These are phyloP conservation scores for Oncorhynchus kisutch DNA, from an alignment of 2,113 vertebrate species.

Conservation along the genomic window DNA sequence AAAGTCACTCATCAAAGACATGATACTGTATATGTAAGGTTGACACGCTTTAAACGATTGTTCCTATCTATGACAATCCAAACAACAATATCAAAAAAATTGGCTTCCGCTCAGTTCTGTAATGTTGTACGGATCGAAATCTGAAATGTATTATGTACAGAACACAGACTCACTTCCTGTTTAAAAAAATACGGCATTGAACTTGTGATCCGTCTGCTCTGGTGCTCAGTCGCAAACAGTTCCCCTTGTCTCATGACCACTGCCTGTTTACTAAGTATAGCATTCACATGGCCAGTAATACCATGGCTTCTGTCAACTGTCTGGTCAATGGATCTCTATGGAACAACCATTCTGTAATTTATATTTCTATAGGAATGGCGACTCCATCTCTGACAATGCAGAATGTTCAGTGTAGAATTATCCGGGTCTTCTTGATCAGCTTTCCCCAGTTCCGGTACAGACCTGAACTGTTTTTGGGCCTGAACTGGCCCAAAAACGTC, in stretches of 20 bases:
- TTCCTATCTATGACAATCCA: constrained; percentile 22
- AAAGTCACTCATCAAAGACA: neutral
- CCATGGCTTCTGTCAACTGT: neutral
- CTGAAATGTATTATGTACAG: constrained; percentile 29
- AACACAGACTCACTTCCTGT: constrained; percentile 57
- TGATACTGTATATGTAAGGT: neutral
- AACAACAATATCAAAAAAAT: constrained; percentile 1
- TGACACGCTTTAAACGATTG: neutral
- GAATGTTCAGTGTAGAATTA: neutral
- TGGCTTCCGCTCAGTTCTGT: constrained; percentile 15
- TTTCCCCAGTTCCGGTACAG: neutral
- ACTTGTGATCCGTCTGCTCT: constrained; percentile 47
- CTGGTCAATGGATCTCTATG: neutral
- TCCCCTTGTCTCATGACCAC: constrained; percentile 57
- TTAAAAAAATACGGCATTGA: constrained; percentile 71
- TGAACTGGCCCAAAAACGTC: too few species aligned
- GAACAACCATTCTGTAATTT: neutral
- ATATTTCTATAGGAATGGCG: neutral
- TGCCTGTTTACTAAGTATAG: constrained; percentile 49
- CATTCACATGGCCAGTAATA: neutral
- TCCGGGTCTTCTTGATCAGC: neutral
- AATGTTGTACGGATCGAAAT: constrained; percentile 47
- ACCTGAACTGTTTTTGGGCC: too few species aligned
- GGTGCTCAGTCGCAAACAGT: constrained; percentile 48
- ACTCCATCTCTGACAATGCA: neutral